These are phyloP conservation scores for Acromyrmex charruanus DNA, from an alignment of 1,140 invertebrate species.

Conservation along the genomic window DNA sequence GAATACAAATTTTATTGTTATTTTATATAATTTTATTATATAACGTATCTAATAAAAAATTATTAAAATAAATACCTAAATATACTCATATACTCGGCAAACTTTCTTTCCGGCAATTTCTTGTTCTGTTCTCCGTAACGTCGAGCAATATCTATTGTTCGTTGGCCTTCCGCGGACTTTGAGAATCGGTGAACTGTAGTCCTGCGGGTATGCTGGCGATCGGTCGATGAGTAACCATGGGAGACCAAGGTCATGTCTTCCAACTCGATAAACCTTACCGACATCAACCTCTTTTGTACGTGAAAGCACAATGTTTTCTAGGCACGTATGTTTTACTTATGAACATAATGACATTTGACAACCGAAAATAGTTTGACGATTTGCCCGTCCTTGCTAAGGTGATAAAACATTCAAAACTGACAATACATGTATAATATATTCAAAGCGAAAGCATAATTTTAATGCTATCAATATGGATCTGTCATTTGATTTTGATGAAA, in stretches of 20 bases:
- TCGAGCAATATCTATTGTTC: conserved; percentile 8
- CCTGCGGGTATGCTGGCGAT: conserved; percentile 71
- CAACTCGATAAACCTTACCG: conserved; percentile 78
- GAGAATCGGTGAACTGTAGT: conserved; percentile 74
- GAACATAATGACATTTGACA: neutral
- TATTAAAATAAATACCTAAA: neutral
- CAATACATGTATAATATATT: neutral
- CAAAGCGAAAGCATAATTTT: neutral
- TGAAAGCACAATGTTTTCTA: neutral
- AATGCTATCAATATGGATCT: neutral
- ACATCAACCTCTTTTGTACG: conserved; percentile 3
- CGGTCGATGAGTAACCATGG: conserved; percentile 84
- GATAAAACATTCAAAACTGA: neutral
- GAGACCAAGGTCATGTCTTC: conserved; percentile 81
- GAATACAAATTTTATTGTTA: neutral
- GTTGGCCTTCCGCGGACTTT: conserved; percentile 68
- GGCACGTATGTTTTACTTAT: conserved; percentile 11
- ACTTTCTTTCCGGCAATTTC: neutral
- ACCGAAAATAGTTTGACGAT: neutral
- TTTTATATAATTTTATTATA: too few species aligned
- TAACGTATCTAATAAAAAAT: too few species aligned
- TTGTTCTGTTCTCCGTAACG: neutral
- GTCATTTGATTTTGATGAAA: neutral
- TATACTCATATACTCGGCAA: neutral
- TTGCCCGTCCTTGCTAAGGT: neutral